Evolutionary conservation across 2,888 invertebrate genomes (phyloP).

Genomic region (Polia nebulosa): DNA sequence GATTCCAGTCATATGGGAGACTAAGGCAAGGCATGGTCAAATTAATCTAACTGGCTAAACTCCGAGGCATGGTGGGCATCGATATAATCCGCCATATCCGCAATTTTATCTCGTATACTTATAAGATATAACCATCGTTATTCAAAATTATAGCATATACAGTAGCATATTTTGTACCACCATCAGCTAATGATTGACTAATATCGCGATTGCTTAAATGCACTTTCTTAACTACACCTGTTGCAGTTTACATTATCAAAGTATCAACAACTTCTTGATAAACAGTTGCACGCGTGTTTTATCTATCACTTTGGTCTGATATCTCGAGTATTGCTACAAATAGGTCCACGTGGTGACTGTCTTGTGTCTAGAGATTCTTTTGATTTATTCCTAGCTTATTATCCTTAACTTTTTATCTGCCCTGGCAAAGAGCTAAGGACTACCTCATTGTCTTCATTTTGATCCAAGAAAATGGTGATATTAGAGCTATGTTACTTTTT

Average conservation of each 20-base stretch:
- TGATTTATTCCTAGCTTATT: not conserved
- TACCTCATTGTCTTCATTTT: too few relatives aligned
- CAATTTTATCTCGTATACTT: too few relatives aligned
- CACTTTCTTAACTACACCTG: not conserved
- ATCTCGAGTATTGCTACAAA: not conserved
- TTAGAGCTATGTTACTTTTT: too few relatives aligned
- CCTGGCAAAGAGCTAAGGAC: too few relatives aligned
- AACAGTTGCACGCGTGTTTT: slow-evolving; percentile 14
- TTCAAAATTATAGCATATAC: not conserved
- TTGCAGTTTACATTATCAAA: not conserved
- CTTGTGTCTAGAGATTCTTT: not conserved
- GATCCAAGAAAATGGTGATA: too few relatives aligned
- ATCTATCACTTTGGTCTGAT: not conserved
- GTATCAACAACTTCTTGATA: slow-evolving; percentile 19
- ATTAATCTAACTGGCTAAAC: too few relatives aligned
- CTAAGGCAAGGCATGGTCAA: too few relatives aligned
- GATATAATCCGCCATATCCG: too few relatives aligned
- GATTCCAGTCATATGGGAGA: too few relatives aligned
- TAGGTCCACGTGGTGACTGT: not conserved
- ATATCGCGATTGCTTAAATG: slow-evolving; percentile 6
- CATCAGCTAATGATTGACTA: not conserved
- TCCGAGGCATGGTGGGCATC: too few relatives aligned
- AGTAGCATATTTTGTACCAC: not conserved
- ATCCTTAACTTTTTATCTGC: too few relatives aligned
- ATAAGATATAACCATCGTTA: too few relatives aligned